Percentiles rank a stretch among this genome's conserved stretches.
Evolutionary conservation across 2,888 invertebrate genomes (phyloP).

Genomic region (Hipparchia semele): DNA sequence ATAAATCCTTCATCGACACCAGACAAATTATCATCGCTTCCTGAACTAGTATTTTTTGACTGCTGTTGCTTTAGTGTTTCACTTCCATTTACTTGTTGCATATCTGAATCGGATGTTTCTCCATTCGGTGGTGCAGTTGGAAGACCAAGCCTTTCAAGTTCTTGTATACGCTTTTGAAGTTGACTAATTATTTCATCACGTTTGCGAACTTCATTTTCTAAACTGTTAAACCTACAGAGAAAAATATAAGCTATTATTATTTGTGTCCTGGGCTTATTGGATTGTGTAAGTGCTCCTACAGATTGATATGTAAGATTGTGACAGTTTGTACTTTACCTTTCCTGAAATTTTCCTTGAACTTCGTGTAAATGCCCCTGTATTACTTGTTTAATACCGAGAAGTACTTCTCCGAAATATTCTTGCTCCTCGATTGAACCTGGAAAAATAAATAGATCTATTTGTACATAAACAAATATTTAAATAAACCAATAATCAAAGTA

Average conservation of each 20-base stretch:
- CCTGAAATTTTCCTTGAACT: constrained; percentile 87
- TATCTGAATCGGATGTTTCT: constrained; percentile 6
- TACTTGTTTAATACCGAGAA: constrained; percentile 91
- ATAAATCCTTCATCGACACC: constrained; percentile 77
- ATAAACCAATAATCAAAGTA: background rate
- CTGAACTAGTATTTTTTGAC: constrained; percentile 70
- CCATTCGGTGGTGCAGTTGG: constrained; percentile 42
- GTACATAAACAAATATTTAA: constrained; percentile 6
- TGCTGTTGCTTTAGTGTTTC: constrained; percentile 43
- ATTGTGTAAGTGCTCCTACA: background rate
- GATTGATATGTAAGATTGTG: background rate
- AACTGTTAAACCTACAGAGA: constrained; percentile 84
- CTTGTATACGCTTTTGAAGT: constrained; percentile 88
- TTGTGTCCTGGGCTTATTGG: background rate
- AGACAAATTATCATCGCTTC: constrained; percentile 71
- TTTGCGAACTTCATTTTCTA: constrained; percentile 91
- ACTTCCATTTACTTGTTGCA: constrained; percentile 39
- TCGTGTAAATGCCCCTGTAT: constrained; percentile 89
- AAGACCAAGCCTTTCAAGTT: constrained; percentile 82
- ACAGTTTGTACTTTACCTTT: constrained; percentile 61
- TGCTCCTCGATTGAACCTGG: constrained; percentile 88
- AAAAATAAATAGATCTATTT: constrained; percentile 42
- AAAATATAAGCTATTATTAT: background rate
- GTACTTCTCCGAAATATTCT: constrained; percentile 91
- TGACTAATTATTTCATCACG: constrained; percentile 92